phyloP scores from a whole-genome alignment of 2,888 invertebrate genomes.

The Ischnus inquisitorius region DNA sequence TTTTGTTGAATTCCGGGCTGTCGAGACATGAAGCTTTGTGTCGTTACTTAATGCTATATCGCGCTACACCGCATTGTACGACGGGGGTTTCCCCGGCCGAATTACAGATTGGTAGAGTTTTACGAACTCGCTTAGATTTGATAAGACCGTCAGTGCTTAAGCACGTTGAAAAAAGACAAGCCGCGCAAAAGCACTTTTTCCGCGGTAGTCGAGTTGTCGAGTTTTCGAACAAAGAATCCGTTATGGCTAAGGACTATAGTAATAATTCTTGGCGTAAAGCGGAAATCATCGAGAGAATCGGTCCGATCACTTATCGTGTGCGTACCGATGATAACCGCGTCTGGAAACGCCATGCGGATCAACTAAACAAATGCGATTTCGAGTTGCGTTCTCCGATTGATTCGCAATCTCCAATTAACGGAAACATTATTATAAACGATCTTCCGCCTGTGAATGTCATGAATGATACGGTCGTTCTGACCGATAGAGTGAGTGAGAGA shows the following conservation, averaged over 20 bases:
- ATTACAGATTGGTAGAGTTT: conserved; percentile 32
- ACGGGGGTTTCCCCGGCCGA: conserved; percentile 59
- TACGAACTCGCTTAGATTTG: conserved; percentile 49
- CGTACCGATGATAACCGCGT: conserved; percentile 21
- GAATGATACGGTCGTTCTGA: background rate
- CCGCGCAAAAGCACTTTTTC: conserved; percentile 51
- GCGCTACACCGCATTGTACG: conserved; percentile 56
- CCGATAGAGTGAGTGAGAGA: background rate
- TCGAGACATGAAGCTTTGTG: conserved; percentile 10
- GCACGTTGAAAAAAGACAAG: conserved; percentile 48
- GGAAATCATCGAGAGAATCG: conserved; percentile 45
- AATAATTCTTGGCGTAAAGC: conserved; percentile 47
- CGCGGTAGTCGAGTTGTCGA: conserved; percentile 52
- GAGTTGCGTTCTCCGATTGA: background rate
- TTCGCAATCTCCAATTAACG: background rate
- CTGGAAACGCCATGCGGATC: conserved; percentile 25
- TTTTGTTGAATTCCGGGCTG: conserved; percentile 20
- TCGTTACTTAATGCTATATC: conserved; percentile 31
- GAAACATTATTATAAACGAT: background rate
- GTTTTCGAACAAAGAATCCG: conserved; percentile 44
- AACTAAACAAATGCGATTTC: conserved; percentile 13
- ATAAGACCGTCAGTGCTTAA: conserved; percentile 41
- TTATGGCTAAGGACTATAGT: conserved; percentile 65
- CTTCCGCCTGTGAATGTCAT: background rate
- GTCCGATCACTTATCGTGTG: conserved; percentile 64